Evolutionary conservation across 2,113 vertebrate species (phyloP), one percentile per base, ranked within the genome.

Genomic region (Paracanthobrama guichenoti): DNA sequence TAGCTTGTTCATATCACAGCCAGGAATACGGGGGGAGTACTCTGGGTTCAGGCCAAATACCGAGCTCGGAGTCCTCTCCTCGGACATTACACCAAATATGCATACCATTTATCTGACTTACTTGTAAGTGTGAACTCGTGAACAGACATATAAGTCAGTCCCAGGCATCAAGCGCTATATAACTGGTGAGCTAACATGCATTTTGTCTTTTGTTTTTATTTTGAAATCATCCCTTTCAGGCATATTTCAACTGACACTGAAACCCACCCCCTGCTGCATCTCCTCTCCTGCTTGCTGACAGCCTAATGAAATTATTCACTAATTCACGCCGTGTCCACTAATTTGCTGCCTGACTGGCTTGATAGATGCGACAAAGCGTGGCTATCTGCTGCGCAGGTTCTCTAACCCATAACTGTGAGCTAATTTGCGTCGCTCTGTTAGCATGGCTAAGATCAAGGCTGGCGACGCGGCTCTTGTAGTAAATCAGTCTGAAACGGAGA

Each of bases 321-420:
- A 67, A 74, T 80, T 84, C 87, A 83, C 59, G n/a, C 42, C 60
- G 31, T 81, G 76, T 86, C 82, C 77, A 69, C 84, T 88, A 88
- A 86, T 88, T 88, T 88, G 81, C 76, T 64, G 53, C 82, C 62
- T 57, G 85, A 79, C 62, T 86, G 82, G 10, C 78, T 84, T 88
- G 82, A 86, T 82, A 84, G 66, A 84, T 78, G 85, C 81, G 71
- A 79, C 85, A 71, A 67, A 79, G 87, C 78, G 26, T 88, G 64
- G 66, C 87, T 88, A 86, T 88, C 85, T 46, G 64, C 72, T 35
- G 64, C 53, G 16, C 87, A 86, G 84, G 84, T 86, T 84, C 77
- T 55, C 87, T 86, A 88, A 88, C 82, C 84, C 82, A 64, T 72
- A 86, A 84, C 87, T 78, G 87, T 71, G 74, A 80, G 78, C 85